Percentiles rank a stretch among this genome's conserved stretches.
Conservation (phyloP, 1,140 invertebrate genomes). For the Chionoecetes opilio region DNA sequence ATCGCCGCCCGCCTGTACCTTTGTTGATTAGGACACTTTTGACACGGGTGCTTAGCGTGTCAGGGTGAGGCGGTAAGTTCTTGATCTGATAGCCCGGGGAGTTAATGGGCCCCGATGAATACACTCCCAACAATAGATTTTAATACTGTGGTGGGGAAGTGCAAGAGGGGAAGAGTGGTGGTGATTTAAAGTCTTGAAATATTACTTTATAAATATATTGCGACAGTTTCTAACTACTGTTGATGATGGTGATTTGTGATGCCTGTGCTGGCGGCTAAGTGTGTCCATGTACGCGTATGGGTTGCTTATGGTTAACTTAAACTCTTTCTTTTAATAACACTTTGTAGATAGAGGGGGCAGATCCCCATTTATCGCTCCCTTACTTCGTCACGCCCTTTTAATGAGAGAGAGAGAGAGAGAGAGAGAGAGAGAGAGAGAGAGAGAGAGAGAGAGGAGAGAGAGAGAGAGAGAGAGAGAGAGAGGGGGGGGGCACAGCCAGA, state of each 20-base stretch:
- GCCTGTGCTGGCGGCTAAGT: no score
- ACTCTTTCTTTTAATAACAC: no score
- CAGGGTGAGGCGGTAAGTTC: neutral
- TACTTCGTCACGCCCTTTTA: no score
- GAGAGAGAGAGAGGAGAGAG: neutral
- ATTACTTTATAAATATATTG: no score
- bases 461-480: neutral
- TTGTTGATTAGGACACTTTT: neutral
- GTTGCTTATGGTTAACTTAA: no score
- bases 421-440: no score
- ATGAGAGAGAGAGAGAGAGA: no score
- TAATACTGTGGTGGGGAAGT: neutral
- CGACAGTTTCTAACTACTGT: no score
- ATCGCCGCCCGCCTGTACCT: neutral
- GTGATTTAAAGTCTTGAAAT: neutral
- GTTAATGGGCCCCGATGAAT: neutral
- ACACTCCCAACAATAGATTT: neutral
- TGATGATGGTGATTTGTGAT: no score
- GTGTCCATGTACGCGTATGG: no score
- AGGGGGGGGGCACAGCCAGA: neutral
- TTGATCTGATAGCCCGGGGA: neutral
- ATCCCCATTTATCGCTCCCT: no score
- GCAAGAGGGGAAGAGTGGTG: neutral
- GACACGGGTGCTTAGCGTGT: conserved; percentile 13
- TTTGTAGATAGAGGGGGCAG: no score